These are phyloP conservation scores for Ranitomeya imitator DNA, from an alignment of 2,113 vertebrate genomes.

Conservation along the genomic window DNA sequence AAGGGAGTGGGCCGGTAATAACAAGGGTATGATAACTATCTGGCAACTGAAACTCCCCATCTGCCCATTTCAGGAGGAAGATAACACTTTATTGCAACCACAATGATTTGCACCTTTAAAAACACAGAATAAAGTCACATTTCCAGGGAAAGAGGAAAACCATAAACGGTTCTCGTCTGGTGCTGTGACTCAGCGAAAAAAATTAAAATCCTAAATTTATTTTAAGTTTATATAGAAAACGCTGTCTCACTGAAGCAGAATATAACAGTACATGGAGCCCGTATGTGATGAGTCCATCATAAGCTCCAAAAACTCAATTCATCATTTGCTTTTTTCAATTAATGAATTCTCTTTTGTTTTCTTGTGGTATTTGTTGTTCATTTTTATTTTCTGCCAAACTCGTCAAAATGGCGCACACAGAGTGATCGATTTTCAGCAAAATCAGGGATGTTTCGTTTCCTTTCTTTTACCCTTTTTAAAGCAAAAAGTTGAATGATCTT, in stretches of 20 bases:
- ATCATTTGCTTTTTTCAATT: too few relatives aligned
- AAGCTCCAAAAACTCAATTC: too few relatives aligned
- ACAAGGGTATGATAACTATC: neutral
- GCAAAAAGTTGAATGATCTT: too few relatives aligned
- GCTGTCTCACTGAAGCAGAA: neutral
- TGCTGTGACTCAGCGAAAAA: neutral
- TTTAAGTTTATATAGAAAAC: neutral
- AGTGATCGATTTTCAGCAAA: too few relatives aligned
- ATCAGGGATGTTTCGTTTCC: too few relatives aligned
- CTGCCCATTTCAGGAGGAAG: neutral
- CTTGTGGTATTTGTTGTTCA: too few relatives aligned
- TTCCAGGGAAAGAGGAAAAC: conserved; percentile 1
- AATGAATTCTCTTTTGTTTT: too few relatives aligned
- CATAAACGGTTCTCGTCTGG: neutral
- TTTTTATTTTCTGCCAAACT: too few relatives aligned
- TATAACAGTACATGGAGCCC: neutral
- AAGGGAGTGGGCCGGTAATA: neutral
- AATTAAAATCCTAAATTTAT: neutral
- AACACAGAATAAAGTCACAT: neutral
- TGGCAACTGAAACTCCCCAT: neutral
- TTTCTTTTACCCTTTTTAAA: too few relatives aligned
- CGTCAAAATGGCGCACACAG: too few relatives aligned
- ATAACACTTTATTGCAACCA: conserved; percentile 17
- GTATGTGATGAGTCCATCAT: neutral
- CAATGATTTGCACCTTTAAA: conserved; percentile 26